Percentiles rank a stretch among this genome's conserved stretches.
Evolutionary conservation across 2,888 invertebrate species (phyloP).

Genomic region (Drosophila infuscata): DNA sequence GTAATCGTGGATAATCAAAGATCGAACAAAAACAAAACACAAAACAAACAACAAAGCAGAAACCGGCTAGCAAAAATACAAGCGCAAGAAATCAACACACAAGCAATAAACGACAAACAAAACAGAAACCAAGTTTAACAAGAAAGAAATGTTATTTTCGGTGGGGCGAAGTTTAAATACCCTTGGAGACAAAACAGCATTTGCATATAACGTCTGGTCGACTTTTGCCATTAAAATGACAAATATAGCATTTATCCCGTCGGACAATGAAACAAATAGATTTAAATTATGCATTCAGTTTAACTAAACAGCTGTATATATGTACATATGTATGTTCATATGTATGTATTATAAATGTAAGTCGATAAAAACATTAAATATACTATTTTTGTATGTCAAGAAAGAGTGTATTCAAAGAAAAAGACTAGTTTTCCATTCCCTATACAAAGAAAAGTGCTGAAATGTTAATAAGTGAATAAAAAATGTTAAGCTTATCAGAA

Average conservation of each 20-base stretch:
- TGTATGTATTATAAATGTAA: neutral
- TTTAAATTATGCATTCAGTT: neutral
- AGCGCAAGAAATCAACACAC: slow-evolving; percentile 20
- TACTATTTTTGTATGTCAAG: no score
- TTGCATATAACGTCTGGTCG: neutral
- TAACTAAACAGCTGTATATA: neutral
- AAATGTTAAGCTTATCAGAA: neutral
- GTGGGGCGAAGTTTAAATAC: neutral
- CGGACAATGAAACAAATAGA: neutral
- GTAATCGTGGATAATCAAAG: slow-evolving; percentile 33
- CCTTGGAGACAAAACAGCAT: neutral
- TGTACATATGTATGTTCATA: neutral
- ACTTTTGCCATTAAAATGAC: neutral
- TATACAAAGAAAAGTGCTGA: neutral
- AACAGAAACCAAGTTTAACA: slow-evolving; percentile 14
- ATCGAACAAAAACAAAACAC: slow-evolving; percentile 21
- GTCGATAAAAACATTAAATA: neutral
- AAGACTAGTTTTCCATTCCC: neutral
- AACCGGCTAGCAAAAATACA: slow-evolving; percentile 9
- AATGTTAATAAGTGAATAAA: neutral
- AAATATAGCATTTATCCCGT: neutral
- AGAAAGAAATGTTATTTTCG: neutral
- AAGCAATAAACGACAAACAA: slow-evolving; percentile 17
- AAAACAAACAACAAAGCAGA: slow-evolving; percentile 16
- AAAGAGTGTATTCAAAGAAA: no score